These are phyloP conservation scores for Salarias fasciatus DNA, from an alignment of 2,797 vertebrate genomes.

Conservation along the genomic window DNA sequence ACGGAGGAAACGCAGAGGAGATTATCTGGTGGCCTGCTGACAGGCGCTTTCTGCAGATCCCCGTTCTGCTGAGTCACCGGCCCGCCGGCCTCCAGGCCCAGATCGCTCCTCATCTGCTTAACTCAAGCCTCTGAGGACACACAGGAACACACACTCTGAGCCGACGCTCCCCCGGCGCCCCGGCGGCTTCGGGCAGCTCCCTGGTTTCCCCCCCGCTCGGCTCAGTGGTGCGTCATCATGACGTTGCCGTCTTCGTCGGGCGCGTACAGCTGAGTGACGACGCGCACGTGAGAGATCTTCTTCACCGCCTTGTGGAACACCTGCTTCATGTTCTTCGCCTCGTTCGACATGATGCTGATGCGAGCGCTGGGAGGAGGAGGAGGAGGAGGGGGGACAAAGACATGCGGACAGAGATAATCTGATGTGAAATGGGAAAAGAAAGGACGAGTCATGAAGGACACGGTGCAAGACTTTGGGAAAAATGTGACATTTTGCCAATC, in stretches of 20 bases:
- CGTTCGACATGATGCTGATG: background rate
- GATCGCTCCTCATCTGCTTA: constrained; percentile 33
- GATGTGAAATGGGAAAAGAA: background rate
- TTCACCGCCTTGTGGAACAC: constrained; percentile 80
- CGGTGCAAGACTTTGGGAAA: too few species aligned
- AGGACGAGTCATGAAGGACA: too few species aligned
- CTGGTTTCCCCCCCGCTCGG: too few species aligned
- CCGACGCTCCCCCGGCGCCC: too few species aligned
- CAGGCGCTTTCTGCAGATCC: constrained; percentile 52
- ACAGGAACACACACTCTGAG: background rate
- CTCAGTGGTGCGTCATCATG: constrained; percentile 76
- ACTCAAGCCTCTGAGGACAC: constrained; percentile 25
- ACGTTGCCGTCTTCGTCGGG: constrained; percentile 68
- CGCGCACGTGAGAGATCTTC: constrained; percentile 76
- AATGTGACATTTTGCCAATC: too few species aligned
- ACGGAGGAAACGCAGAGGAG: constrained; percentile 20
- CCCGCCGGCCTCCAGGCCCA: constrained; percentile 44
- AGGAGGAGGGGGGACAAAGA: background rate
- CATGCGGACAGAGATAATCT: background rate
- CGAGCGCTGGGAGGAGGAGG: constrained; percentile 11
- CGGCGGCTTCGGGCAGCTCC: too few species aligned
- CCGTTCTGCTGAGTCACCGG: constrained; percentile 67
- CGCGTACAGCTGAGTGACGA: constrained; percentile 63
- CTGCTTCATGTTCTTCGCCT: constrained; percentile 68
- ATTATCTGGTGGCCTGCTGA: constrained; percentile 55